Evolutionary conservation across 2,888 invertebrate genomes (phyloP).

Genomic region (Galerucella calmariensis): DNA sequence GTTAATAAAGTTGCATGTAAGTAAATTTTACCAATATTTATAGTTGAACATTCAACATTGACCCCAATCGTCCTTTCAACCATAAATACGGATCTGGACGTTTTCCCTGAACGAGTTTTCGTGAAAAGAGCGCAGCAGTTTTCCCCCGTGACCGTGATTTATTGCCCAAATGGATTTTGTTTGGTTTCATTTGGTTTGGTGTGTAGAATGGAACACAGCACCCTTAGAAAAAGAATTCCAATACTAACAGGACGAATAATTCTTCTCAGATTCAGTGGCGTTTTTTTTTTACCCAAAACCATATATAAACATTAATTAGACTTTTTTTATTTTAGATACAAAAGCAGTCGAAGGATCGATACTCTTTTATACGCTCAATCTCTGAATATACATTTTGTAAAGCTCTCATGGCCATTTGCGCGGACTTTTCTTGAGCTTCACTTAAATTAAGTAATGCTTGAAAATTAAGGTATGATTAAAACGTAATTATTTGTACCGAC

Average conservation of each 20-base stretch:
- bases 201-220: constrained; percentile 31
- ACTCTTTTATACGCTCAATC: not conserved
- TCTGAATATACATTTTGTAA: not conserved
- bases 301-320: constrained; percentile 2
- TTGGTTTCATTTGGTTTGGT: constrained; percentile 48
- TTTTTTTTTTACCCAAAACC: not conserved
- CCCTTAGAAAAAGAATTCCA: constrained; percentile 40
- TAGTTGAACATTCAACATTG: constrained; percentile 16
- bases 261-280: constrained; percentile 21
- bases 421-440: too few species aligned
- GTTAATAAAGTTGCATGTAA: too few species aligned
- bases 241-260: constrained; percentile 29
- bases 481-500: too few species aligned
- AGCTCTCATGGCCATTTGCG: too few species aligned
- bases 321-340: not conserved
- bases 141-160: constrained; percentile 52
- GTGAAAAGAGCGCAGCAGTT: constrained; percentile 45
- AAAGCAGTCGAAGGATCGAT: too few species aligned
- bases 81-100: constrained; percentile 32
- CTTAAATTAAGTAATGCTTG: too few species aligned
- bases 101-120: constrained; percentile 34
- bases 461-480: too few species aligned
- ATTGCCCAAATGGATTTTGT: constrained; percentile 52
- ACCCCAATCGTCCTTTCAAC: constrained; percentile 16
- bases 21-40: constrained; percentile 17